A percentile compares a stretch with the other conserved stretches of the same genome.
phyloP scores from a whole-genome alignment of 2,888 invertebrate species.

The Pristionchus exspectatus region DNA sequence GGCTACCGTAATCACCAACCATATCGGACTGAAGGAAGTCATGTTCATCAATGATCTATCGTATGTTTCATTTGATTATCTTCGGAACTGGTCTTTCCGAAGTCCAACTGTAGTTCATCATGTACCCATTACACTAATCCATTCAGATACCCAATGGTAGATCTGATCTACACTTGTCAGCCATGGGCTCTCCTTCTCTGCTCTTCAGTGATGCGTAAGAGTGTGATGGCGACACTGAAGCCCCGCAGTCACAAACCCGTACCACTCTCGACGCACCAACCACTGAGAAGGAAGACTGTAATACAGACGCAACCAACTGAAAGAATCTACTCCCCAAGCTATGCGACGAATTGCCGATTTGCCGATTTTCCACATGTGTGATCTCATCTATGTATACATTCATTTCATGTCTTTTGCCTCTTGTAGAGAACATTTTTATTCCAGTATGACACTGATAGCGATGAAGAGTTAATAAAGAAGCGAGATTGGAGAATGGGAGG shows the following conservation, averaged over 20 bases:
- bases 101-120: background rate
- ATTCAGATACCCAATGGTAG: conserved; percentile 48
- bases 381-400: conserved; percentile 10
- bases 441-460: conserved; percentile 53
- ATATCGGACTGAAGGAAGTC: conserved; percentile 50
- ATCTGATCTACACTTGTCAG: conserved; percentile 54
- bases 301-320: background rate
- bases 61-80: background rate
- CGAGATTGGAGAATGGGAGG: background rate
- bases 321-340: background rate
- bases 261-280: conserved; percentile 8
- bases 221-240: conserved; percentile 4
- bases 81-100: background rate
- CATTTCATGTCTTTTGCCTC: background rate
- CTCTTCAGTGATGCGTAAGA: conserved; percentile 52
- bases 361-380: background rate
- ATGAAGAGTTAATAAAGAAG: conserved; percentile 27
- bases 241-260: conserved; percentile 38
- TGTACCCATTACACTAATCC: background rate
- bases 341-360: background rate
- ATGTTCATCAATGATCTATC: conserved; percentile 53
- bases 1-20: conserved; percentile 45
- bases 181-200: conserved; percentile 51
- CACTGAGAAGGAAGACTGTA: conserved; percentile 37
- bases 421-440: conserved; percentile 39